phyloP scores from a whole-genome alignment of 2,888 invertebrate species.

The Agrotis segetum region DNA sequence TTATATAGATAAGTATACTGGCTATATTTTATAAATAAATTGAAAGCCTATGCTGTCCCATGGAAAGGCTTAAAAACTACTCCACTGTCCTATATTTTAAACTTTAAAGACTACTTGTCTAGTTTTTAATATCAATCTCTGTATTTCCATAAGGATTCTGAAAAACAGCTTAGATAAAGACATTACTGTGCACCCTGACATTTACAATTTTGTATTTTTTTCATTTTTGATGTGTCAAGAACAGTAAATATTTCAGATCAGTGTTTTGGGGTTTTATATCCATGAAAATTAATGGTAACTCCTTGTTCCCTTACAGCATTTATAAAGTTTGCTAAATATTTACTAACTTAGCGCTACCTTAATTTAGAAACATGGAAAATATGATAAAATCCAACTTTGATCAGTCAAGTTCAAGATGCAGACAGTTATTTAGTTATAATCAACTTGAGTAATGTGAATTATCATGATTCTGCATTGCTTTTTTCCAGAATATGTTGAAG shows the following conservation, averaged over 20 bases:
- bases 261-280: neutral
- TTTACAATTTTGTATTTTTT: too few species aligned
- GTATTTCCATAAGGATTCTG: too few species aligned
- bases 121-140: neutral
- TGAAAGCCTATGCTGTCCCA: neutral
- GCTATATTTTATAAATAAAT: neutral
- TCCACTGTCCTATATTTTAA: too few species aligned
- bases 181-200: too few species aligned
- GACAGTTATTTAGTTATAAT: too few species aligned
- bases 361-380: too few species aligned
- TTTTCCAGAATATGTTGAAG: too few species aligned
- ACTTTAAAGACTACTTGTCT: neutral
- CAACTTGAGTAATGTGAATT: too few species aligned
- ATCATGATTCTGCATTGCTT: too few species aligned
- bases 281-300: neutral
- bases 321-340: neutral
- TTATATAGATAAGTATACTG: neutral
- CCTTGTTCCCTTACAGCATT: neutral
- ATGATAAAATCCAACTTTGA: too few species aligned
- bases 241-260: neutral
- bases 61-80: neutral
- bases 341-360: neutral
- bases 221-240: neutral
- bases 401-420: too few species aligned
- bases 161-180: too few species aligned